phyloP scores from a whole-genome alignment of 2,888 invertebrate species.

The Heliconius ethilla region DNA sequence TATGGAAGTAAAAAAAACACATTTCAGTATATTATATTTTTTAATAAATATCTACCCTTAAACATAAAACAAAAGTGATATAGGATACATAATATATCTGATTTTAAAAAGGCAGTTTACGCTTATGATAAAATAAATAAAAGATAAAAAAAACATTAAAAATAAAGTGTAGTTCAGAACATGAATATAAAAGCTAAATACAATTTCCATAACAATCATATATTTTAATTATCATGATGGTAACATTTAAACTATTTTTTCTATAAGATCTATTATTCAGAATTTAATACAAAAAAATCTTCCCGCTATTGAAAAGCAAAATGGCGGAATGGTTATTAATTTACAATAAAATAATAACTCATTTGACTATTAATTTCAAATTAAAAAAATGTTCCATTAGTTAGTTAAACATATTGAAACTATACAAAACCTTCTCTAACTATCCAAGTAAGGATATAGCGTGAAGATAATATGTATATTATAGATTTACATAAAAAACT shows the following conservation, averaged over 20 bases:
- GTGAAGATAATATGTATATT: conserved; percentile 16
- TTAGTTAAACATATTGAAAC: conserved; percentile 10
- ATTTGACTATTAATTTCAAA: neutral
- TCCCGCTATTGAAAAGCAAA: conserved; percentile 19
- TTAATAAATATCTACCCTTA: conserved; percentile 38
- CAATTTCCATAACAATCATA: conserved; percentile 30
- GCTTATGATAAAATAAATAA: conserved; percentile 23
- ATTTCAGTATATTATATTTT: conserved; percentile 14
- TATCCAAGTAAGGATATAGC: conserved; percentile 21
- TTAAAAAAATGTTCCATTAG: neutral
- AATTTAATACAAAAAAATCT: conserved; percentile 4
- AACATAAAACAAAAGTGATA: conserved; percentile 33
- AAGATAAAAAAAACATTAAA: conserved; percentile 22
- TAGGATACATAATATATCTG: conserved; percentile 20
- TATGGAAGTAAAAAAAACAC: neutral
- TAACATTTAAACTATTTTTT: conserved; percentile 34
- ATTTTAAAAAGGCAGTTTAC: conserved; percentile 35
- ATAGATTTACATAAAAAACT: neutral
- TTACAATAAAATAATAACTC: neutral
- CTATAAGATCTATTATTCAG: conserved; percentile 35
- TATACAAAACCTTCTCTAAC: conserved; percentile 17
- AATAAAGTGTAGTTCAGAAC: conserved; percentile 29
- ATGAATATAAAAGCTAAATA: conserved; percentile 18
- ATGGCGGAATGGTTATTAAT: conserved; percentile 14
- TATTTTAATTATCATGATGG: conserved; percentile 28